These are phyloP conservation scores for Tragelaphus imberbis DNA, from an alignment of 2,113 vertebrate genomes.

Conservation along the genomic window DNA sequence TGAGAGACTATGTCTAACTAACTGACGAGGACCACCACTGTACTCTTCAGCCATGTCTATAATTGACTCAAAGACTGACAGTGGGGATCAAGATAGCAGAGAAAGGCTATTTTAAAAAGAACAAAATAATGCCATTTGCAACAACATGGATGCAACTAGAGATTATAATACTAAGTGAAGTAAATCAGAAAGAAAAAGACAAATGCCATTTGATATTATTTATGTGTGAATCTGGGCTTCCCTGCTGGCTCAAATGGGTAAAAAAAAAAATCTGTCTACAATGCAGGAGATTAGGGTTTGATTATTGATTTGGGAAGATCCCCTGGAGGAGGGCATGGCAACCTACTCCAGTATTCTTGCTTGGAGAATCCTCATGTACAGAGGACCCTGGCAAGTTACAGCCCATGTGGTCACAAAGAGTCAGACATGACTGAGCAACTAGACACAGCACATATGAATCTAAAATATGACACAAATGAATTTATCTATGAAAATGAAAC, in stretches of 20 bases:
- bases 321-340: not conserved
- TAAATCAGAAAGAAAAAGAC: not conserved
- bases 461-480: not conserved
- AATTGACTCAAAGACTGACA: not conserved
- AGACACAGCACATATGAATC: not conserved
- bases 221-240: not conserved
- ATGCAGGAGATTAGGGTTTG: not conserved
- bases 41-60: not conserved
- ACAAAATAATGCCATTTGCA: not conserved
- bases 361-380: not conserved
- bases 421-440: not conserved
- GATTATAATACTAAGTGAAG: not conserved
- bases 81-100: not conserved
- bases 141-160: not conserved
- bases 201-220: not conserved
- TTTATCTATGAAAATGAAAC: not conserved
- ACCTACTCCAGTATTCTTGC: not conserved
- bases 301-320: not conserved
- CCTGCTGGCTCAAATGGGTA: not conserved
- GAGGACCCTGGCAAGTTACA: not conserved
- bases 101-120: not conserved
- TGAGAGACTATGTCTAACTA: not conserved
- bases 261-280: not conserved
- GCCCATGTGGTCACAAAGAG: not conserved
- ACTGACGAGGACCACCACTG: too few species aligned